Base-by-base conservation (phyloP, 2,797 vertebrate genomes). In the Ciconia nigra region DNA sequence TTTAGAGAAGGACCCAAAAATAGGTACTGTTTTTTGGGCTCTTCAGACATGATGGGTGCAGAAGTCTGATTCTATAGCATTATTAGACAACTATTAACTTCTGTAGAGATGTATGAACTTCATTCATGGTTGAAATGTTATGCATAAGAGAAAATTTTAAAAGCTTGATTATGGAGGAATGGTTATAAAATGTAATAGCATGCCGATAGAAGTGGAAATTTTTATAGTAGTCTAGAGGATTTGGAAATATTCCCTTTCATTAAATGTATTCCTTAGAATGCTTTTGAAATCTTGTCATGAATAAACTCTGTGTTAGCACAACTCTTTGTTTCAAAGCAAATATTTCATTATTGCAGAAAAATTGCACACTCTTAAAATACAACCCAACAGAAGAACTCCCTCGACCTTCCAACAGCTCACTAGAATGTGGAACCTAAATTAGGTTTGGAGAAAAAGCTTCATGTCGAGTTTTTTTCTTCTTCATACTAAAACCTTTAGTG, bases 301-400 rank as follows among this genome's bases (percentile, higher is more conserved):
- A 62, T 96, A 94, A 96, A 78, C 80, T 90, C 54, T 62, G 55
- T 46, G 41, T 83, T 91, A 95, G 82, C 55, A 82, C 37, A 77
- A 44, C 35, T 95, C 87, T 84, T 61, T 94, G 86, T 96, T 97
- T 95, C 88, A 88, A 79, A 91, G 86, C 61, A 96, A 88, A 31
- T 90, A 71, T 72, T 90, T 79, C 2, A 4, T 91, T 93, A 54
- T 42, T 94, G 76, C 52, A 78, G 63, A 83, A 86, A 66, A 88
- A 83, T 52, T 78, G 57, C 76, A 57, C 6, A 3, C 24, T 58
- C 16, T 89, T 28, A 67, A 86, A 91, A 79, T 81, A 46, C 11
- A 83, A 22, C 33, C 19, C 41, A 79, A 33, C 52, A 76, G n/a
- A 90, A 70, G 72, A 66, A 18, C 52, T 51, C 41, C 57, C 14